Evolutionary conservation across 64 coral and sea anemone genomes (phyloP).

Genomic region (Orbicella faveolata): DNA sequence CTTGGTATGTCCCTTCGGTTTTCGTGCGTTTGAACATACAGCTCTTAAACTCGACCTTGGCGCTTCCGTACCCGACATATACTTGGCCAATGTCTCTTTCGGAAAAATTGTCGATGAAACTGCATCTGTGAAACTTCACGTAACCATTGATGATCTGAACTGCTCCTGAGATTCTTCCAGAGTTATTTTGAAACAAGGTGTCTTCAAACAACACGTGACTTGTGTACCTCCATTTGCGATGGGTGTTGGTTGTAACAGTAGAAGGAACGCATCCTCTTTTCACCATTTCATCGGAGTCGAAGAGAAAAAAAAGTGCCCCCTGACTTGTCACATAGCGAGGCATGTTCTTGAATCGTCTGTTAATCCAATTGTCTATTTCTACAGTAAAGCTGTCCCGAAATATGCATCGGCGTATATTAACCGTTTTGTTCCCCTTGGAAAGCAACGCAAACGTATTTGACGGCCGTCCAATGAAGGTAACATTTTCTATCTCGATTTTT

Average conservation of each 20-base stretch:
- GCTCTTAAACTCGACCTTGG: background rate
- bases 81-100: background rate
- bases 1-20: background rate
- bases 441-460: background rate
- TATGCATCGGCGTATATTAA: background rate
- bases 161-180: background rate
- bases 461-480: background rate
- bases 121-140: slow-evolving; percentile 6
- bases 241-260: background rate
- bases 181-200: slow-evolving; percentile 13
- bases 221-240: background rate
- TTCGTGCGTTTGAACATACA: slow-evolving; percentile 13
- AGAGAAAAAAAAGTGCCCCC: background rate
- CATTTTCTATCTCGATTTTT: slow-evolving; percentile 12
- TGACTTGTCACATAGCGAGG: background rate
- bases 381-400: slow-evolving; percentile 3
- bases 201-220: slow-evolving; percentile 5
- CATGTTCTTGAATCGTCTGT: background rate
- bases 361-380: background rate
- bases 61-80: slow-evolving; percentile 21
- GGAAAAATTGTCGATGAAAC: slow-evolving; percentile 49
- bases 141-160: slow-evolving; percentile 35
- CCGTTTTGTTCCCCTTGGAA: background rate
- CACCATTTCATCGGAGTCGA: background rate
- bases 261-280: background rate